Conservation (phyloP, 2,888 invertebrate species). For the Acrocyrtus sp. region DNA sequence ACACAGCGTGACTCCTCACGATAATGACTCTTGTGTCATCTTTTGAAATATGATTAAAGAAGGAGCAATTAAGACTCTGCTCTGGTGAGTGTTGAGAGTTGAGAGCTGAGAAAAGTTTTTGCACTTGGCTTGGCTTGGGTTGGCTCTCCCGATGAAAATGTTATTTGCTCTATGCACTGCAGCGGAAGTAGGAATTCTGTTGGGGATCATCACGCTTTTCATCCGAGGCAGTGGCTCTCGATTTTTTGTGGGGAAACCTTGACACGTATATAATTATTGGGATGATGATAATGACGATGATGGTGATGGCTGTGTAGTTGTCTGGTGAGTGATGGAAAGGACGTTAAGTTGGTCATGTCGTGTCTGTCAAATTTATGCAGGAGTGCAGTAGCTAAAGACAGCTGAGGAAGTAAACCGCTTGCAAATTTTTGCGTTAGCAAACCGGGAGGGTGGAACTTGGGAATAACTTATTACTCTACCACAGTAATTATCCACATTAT, state of each 20-base stretch:
- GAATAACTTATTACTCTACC: too few relatives aligned
- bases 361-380: too few relatives aligned
- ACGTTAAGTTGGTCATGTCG: too few relatives aligned
- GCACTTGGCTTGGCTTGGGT: background rate
- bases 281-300: too few relatives aligned
- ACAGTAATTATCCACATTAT: too few relatives aligned
- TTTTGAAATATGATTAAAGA: slow-evolving; percentile 42
- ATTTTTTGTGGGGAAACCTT: slow-evolving; percentile 10
- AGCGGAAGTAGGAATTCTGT: background rate
- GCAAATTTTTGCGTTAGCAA: too few relatives aligned
- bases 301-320: too few relatives aligned
- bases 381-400: too few relatives aligned
- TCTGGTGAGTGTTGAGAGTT: background rate
- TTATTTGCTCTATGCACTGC: background rate
- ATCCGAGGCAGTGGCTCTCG: background rate
- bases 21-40: slow-evolving; percentile 11
- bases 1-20: background rate
- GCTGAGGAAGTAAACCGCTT: too few relatives aligned
- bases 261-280: slow-evolving; percentile 46
- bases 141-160: background rate
- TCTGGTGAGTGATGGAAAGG: too few relatives aligned
- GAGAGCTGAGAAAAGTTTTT: background rate
- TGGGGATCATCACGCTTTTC: background rate
- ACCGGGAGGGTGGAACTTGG: too few relatives aligned
- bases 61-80: slow-evolving; percentile 28